Evolutionary conservation across 2,797 vertebrate genomes (phyloP).

Genomic region (Mormyrops boulengeri): DNA sequence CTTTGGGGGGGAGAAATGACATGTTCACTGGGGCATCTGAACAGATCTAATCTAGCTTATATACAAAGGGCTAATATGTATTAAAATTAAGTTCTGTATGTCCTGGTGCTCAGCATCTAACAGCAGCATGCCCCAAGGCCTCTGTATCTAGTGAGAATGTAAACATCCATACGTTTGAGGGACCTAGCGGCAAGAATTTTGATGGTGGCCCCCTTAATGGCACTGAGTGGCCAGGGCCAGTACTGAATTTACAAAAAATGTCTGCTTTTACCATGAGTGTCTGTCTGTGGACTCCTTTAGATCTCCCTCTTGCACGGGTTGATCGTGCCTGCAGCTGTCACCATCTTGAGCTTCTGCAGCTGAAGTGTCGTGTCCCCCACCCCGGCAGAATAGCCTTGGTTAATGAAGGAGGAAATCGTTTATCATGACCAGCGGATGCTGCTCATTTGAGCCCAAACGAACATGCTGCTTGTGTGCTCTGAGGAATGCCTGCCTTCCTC

Average conservation of each 20-base stretch:
- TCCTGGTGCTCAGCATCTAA: background rate
- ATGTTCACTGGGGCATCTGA: background rate
- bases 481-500: background rate
- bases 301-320: background rate
- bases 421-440: constrained; percentile 9
- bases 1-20: background rate
- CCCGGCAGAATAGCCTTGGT: background rate
- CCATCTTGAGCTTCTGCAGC: background rate
- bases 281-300: background rate
- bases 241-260: background rate
- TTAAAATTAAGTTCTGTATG: background rate
- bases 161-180: background rate
- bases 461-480: background rate
- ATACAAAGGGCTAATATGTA: background rate
- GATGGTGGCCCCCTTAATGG: background rate
- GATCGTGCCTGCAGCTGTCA: background rate
- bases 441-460: constrained; percentile 15
- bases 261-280: background rate
- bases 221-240: background rate
- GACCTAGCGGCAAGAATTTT: background rate
- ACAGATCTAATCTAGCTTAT: background rate
- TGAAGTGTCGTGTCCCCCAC: background rate
- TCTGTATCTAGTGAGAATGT: background rate
- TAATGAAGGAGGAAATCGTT: constrained; percentile 26
- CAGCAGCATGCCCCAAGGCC: background rate